Evolutionary conservation across 2,888 invertebrate genomes (phyloP).

Genomic region (Eubasilissa splendida): DNA sequence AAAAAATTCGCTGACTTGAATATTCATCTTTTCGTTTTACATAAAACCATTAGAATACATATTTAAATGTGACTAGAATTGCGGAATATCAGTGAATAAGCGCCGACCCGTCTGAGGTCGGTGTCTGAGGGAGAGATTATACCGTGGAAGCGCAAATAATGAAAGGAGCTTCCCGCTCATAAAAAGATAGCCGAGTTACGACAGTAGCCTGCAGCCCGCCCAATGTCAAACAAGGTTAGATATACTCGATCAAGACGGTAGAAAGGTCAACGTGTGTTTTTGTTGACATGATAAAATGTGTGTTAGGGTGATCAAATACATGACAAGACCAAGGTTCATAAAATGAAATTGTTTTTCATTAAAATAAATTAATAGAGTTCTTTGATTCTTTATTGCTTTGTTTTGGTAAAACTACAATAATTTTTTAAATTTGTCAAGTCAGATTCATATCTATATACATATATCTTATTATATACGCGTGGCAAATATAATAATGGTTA

Average conservation of each 20-base stretch:
- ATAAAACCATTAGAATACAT: slow-evolving; percentile 12
- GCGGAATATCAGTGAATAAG: neutral
- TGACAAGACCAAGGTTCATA: too few species aligned
- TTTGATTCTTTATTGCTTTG: too few species aligned
- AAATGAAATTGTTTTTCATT: too few species aligned
- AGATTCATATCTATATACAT: too few species aligned
- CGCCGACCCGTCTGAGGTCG: slow-evolving; percentile 1
- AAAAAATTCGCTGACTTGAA: slow-evolving; percentile 1
- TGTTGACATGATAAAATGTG: slow-evolving; percentile 22
- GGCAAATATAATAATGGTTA: too few species aligned
- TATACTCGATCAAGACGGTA: neutral
- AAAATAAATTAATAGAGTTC: too few species aligned
- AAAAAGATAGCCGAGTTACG: slow-evolving; percentile 23
- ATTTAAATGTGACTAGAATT: slow-evolving; percentile 9
- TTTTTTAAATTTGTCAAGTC: too few species aligned
- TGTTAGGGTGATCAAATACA: neutral
- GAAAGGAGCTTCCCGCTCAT: slow-evolving; percentile 28
- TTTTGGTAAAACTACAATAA: too few species aligned
- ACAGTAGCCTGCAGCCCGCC: neutral
- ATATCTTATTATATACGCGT: too few species aligned
- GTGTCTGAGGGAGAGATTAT: slow-evolving; percentile 18
- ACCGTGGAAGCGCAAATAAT: slow-evolving; percentile 27
- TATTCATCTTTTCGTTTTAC: neutral
- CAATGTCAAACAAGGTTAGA: slow-evolving; percentile 29
- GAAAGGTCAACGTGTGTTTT: slow-evolving; percentile 10